phyloP scores from a whole-genome alignment of 1,140 invertebrate species.

The Ceratitis capitata region DNA sequence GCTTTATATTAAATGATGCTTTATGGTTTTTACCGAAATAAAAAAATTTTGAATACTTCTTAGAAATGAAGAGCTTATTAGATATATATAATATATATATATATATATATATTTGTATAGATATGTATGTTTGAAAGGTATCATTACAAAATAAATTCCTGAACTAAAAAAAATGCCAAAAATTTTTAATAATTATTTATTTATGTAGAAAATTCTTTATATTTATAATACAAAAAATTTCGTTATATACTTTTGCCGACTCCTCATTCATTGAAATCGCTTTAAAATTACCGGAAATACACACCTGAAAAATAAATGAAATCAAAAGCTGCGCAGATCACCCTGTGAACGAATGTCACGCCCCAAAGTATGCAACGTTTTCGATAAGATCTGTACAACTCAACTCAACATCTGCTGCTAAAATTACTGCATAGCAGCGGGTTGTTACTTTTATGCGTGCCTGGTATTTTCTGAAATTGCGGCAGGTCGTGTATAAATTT shows the following conservation, averaged over 20 bases:
- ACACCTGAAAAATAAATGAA: background rate
- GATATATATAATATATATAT: too few relatives aligned
- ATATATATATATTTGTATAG: too few relatives aligned
- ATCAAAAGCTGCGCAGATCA: background rate
- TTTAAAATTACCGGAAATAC: background rate
- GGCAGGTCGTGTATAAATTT: background rate
- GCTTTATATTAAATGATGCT: too few relatives aligned
- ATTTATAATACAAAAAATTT: background rate
- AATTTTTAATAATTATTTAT: too few relatives aligned
- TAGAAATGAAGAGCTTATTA: too few relatives aligned
- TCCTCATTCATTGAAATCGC: background rate
- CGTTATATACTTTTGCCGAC: background rate
- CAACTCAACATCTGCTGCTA: background rate
- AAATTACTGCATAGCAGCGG: background rate
- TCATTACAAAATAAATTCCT: too few relatives aligned
- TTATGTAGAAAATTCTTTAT: too few relatives aligned
- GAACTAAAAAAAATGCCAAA: too few relatives aligned
- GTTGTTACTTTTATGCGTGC: background rate
- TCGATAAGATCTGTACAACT: background rate
- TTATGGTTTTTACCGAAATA: too few relatives aligned
- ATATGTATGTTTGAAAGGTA: too few relatives aligned
- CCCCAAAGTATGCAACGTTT: background rate
- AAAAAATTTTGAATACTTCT: too few relatives aligned
- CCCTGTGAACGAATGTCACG: background rate
- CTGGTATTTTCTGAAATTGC: background rate